A percentile compares a stretch with the other conserved stretches of the same genome.
Evolutionary conservation across 2,797 vertebrate genomes (phyloP).

Genomic region (Enteromius fasciolatus): DNA sequence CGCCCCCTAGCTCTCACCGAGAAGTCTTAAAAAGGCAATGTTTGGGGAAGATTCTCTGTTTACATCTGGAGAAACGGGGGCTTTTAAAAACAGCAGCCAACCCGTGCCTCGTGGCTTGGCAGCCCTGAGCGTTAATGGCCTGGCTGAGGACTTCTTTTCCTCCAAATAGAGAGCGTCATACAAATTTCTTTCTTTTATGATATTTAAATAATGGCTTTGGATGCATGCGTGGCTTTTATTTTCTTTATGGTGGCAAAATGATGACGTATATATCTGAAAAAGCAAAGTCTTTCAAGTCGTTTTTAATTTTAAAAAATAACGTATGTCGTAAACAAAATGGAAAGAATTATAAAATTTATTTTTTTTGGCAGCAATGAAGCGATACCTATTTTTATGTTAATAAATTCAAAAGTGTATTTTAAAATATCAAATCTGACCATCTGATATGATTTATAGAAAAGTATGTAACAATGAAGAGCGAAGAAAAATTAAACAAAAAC

Average conservation of each 20-base stretch:
- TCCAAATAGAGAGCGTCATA: constrained; percentile 40
- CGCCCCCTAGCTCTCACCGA: constrained; percentile 75
- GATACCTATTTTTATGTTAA: background rate
- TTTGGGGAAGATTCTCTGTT: constrained; percentile 84
- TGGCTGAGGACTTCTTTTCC: constrained; percentile 34
- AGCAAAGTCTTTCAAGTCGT: background rate
- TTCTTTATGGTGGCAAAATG: background rate
- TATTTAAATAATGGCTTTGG: background rate
- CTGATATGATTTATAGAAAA: background rate
- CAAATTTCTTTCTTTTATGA: constrained; percentile 24
- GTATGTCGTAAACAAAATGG: background rate
- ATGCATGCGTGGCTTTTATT: background rate
- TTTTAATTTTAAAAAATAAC: background rate
- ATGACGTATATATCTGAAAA: background rate
- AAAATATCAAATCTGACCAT: background rate
- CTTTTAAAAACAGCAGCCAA: constrained; percentile 67
- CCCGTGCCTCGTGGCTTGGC: constrained; percentile 56
- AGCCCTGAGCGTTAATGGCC: constrained; percentile 42
- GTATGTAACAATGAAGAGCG: background rate
- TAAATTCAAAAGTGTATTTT: background rate
- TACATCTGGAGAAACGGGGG: constrained; percentile 67
- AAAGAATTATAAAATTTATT: background rate
- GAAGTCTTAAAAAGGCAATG: constrained; percentile 98
- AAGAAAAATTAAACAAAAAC: background rate
- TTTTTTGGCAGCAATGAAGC: background rate